phyloP scores from a whole-genome alignment of 2,888 invertebrate species.

The Didymodactylos carnosus region DNA sequence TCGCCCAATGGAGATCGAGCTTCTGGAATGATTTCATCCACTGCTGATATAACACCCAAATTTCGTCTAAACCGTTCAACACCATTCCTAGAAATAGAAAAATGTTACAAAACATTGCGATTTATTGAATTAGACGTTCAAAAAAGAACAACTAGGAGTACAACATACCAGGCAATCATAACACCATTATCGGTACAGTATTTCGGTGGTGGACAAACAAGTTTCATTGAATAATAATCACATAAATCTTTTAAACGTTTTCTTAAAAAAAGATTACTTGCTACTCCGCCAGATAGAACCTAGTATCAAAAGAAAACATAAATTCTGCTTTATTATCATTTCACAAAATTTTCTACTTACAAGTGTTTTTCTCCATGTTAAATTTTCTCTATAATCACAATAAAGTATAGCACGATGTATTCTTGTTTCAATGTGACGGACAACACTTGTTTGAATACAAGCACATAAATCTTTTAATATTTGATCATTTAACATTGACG shows the following conservation, averaged over 20 bases:
- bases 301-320: too few relatives aligned
- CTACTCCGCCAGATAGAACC: constrained; percentile 85
- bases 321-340: constrained; percentile 16
- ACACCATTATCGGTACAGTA: constrained; percentile 92
- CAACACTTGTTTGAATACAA: constrained; percentile 51
- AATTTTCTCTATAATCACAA: constrained; percentile 20
- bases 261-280: constrained; percentile 67
- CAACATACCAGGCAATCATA: constrained; percentile 71
- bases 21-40: neutral
- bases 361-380: neutral
- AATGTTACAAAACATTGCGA: too few relatives aligned
- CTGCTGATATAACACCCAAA: neutral
- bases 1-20: neutral
- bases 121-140: too few relatives aligned
- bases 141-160: neutral
- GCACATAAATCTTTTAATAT: constrained; percentile 54
- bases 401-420: constrained; percentile 63
- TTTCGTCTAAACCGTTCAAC: neutral
- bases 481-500: neutral
- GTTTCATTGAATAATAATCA: constrained; percentile 40
- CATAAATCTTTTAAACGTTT: constrained; percentile 50
- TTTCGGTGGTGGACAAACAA: constrained; percentile 56
- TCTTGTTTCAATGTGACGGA: constrained; percentile 58
- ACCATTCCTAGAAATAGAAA: too few relatives aligned
- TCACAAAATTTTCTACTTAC: neutral